A percentile compares a stretch with the other conserved stretches of the same genome.
These are phyloP conservation scores for Oenanthe melanoleuca DNA, from an alignment of 2,113 vertebrate species.

Conservation along the genomic window DNA sequence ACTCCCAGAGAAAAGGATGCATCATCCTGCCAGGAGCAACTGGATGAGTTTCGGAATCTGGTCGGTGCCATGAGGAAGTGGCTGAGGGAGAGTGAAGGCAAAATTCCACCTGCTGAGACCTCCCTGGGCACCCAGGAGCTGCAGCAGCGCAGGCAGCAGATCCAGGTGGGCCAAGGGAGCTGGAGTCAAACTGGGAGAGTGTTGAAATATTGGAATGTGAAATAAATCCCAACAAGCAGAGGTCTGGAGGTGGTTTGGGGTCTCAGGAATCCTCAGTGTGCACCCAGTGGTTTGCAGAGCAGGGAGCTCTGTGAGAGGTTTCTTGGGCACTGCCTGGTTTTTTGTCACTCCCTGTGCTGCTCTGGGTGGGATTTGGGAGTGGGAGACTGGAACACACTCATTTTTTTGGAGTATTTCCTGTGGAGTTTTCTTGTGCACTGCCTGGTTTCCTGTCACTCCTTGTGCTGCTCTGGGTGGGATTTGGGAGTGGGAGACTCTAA, in stretches of 20 bases:
- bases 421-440: background rate
- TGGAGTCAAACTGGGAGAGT: background rate
- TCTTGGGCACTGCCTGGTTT: background rate
- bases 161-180: constrained; percentile 80
- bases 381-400: fast-evolving
- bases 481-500: background rate
- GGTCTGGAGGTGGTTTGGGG: background rate
- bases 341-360: background rate
- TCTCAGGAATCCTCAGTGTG: background rate
- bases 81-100: constrained; percentile 88
- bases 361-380: background rate
- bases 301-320: background rate
- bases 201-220: background rate
- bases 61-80: constrained; percentile 83
- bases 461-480: background rate
- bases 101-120: constrained; percentile 81
- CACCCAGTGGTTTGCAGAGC: background rate
- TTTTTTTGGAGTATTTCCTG: background rate
- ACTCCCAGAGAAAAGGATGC: constrained; percentile 77
- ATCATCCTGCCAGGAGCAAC: constrained; percentile 77
- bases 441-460: background rate
- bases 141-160: constrained; percentile 83
- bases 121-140: constrained; percentile 83
- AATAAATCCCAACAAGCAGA: background rate
- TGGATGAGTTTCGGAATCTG: constrained; percentile 79